Evolutionary conservation across 2,113 vertebrate genomes (phyloP).

Genomic region (Amphiprion ocellaris): DNA sequence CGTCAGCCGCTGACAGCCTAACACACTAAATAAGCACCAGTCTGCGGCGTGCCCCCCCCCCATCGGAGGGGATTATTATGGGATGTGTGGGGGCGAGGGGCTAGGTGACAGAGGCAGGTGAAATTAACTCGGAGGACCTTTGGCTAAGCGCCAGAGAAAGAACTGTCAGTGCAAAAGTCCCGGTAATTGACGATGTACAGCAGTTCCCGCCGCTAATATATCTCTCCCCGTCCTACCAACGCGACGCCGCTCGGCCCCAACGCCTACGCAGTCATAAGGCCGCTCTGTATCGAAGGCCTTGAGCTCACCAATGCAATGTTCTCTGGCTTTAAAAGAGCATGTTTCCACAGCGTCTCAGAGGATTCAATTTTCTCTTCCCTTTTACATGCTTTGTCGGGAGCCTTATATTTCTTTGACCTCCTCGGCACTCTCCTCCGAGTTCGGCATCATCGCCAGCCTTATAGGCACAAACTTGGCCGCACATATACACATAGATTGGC

Average conservation of each 20-base stretch:
- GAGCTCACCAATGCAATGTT: conserved; percentile 49
- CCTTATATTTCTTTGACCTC: conserved; percentile 41
- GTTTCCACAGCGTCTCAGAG: conserved; percentile 26
- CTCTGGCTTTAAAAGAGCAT: conserved; percentile 45
- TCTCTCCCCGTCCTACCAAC: conserved; percentile 30
- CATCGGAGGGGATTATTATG: conserved; percentile 39
- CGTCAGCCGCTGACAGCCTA: conserved; percentile 38
- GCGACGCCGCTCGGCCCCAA: conserved; percentile 13
- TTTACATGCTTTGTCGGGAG: conserved; percentile 22
- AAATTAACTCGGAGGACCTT: conserved; percentile 47
- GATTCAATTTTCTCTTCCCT: conserved; percentile 19
- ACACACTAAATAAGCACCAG: conserved; percentile 24
- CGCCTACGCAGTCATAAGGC: conserved; percentile 61
- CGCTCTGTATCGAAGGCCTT: conserved; percentile 46
- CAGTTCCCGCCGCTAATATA: conserved; percentile 39
- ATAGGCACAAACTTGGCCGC: not conserved
- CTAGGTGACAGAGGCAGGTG: conserved; percentile 39
- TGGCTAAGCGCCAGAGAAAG: conserved; percentile 31
- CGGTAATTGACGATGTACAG: conserved; percentile 63
- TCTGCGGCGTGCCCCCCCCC: not conserved
- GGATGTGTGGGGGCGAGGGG: conserved; percentile 21
- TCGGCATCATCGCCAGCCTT: not conserved
- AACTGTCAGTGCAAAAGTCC: conserved; percentile 45
- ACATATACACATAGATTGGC: not conserved
- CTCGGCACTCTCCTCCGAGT: not conserved